phyloP scores from a whole-genome alignment of 2,888 invertebrate genomes.

The Sinodicranocentrus sp. region DNA sequence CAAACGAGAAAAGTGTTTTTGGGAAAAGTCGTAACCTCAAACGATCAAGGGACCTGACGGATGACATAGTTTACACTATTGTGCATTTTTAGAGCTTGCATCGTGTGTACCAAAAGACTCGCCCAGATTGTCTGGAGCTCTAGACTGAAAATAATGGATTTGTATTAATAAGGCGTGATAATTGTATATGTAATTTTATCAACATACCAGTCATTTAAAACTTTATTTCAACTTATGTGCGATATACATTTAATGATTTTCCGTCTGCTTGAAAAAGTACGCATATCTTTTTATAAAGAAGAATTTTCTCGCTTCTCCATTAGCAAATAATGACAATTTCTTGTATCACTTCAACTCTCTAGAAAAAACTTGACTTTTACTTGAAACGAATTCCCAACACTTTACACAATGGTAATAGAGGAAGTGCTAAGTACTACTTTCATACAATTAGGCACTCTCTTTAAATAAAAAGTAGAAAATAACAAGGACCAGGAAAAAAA shows the following conservation, averaged over 20 bases:
- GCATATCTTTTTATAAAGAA: too few relatives aligned
- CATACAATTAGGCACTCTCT: conserved; percentile 43
- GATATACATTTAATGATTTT: too few relatives aligned
- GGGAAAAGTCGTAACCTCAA: conserved; percentile 63
- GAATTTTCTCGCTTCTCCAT: too few relatives aligned
- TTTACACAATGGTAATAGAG: conserved; percentile 26
- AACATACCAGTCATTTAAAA: too few relatives aligned
- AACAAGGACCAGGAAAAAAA: conserved; percentile 11
- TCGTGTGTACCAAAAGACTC: too few relatives aligned
- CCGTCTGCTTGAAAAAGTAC: too few relatives aligned
- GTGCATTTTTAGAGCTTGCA: background rate
- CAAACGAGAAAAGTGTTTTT: conserved; percentile 64
- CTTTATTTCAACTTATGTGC: too few relatives aligned
- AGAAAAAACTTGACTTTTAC: conserved; percentile 10
- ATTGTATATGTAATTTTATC: too few relatives aligned
- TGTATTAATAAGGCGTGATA: too few relatives aligned
- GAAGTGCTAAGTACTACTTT: conserved; percentile 37
- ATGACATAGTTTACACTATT: conserved; percentile 60
- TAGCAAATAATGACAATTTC: background rate
- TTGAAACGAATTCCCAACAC: background rate
- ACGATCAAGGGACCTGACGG: conserved; percentile 66
- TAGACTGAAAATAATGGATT: too few relatives aligned
- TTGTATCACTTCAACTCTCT: background rate
- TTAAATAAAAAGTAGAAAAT: conserved; percentile 29
- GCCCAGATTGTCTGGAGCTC: too few relatives aligned